Percentiles rank a stretch among this genome's conserved stretches.
Evolutionary conservation across 2,797 vertebrate species (phyloP).

Genomic region (Balearica regulorum): DNA sequence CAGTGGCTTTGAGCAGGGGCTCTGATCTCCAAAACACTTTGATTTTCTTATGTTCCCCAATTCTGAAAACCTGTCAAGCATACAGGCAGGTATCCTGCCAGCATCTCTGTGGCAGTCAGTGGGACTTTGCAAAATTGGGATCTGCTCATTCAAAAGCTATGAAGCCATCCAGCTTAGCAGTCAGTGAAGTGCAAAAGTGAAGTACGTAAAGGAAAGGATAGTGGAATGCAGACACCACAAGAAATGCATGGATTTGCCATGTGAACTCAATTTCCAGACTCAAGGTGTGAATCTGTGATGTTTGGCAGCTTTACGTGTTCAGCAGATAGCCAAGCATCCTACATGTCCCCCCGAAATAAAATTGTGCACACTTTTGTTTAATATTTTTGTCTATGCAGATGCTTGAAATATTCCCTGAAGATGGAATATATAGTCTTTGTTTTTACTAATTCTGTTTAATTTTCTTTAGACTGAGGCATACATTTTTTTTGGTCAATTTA

Average conservation of each 20-base stretch:
- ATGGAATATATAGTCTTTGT: neutral
- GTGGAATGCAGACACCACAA: neutral
- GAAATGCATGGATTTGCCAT: neutral
- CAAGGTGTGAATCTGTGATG: conserved; percentile 18
- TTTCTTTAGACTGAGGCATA: neutral
- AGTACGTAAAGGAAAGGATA: neutral
- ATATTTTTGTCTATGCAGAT: neutral
- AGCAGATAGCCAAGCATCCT: conserved; percentile 2
- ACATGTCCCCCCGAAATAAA: neutral
- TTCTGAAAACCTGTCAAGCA: neutral
- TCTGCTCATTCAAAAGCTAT: neutral
- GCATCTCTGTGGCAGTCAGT: neutral
- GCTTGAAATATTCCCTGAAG: neutral
- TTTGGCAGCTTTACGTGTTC: conserved; percentile 3
- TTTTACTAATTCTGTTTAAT: neutral
- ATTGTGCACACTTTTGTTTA: neutral
- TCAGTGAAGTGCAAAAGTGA: neutral
- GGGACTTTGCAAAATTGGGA: neutral
- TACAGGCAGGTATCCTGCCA: neutral
- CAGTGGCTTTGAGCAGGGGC: neutral
- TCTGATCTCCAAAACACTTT: neutral
- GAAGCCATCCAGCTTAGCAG: neutral
- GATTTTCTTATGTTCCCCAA: neutral
- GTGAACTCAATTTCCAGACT: neutral
- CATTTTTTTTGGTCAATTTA: neutral